Percentiles rank a stretch among this genome's conserved stretches.
Evolutionary conservation across 2,797 vertebrate genomes (phyloP).

Genomic region (Clarias platycephalus): DNA sequence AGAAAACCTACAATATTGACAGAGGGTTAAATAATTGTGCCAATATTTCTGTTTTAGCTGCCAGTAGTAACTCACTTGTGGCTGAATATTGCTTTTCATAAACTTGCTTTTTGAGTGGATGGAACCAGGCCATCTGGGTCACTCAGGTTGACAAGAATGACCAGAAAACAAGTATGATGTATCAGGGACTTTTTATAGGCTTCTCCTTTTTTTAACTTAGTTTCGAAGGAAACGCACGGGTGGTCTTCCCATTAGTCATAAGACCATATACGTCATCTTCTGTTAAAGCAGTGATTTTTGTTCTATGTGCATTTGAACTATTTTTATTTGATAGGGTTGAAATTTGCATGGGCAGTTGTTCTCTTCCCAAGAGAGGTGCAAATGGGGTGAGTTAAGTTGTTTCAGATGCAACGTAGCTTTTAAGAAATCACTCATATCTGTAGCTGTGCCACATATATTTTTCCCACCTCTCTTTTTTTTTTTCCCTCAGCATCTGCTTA

Average conservation of each 20-base stretch:
- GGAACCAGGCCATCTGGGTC: not conserved
- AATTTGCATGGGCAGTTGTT: slow-evolving; percentile 39
- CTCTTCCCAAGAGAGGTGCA: not conserved
- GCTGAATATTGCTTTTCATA: not conserved
- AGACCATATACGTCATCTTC: not conserved
- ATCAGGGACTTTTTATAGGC: not conserved
- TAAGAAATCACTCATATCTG: not conserved
- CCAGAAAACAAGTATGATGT: not conserved
- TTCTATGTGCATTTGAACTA: too few relatives aligned
- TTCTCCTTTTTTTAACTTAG: not conserved
- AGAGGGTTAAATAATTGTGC: not conserved
- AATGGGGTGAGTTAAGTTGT: not conserved
- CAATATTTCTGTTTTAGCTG: not conserved
- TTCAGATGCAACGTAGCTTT: not conserved
- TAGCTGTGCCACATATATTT: not conserved
- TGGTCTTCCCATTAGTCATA: not conserved
- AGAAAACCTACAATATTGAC: not conserved
- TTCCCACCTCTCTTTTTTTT: not conserved
- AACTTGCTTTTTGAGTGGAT: not conserved
- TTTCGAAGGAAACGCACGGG: not conserved
- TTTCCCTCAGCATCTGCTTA: not conserved
- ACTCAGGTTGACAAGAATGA: not conserved
- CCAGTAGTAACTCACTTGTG: not conserved
- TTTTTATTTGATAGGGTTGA: slow-evolving; percentile 5
- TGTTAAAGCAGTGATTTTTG: not conserved